These are phyloP conservation scores for Porites divaricata DNA, from an alignment of 92 coral and sea anemone genomes.

Conservation along the genomic window DNA sequence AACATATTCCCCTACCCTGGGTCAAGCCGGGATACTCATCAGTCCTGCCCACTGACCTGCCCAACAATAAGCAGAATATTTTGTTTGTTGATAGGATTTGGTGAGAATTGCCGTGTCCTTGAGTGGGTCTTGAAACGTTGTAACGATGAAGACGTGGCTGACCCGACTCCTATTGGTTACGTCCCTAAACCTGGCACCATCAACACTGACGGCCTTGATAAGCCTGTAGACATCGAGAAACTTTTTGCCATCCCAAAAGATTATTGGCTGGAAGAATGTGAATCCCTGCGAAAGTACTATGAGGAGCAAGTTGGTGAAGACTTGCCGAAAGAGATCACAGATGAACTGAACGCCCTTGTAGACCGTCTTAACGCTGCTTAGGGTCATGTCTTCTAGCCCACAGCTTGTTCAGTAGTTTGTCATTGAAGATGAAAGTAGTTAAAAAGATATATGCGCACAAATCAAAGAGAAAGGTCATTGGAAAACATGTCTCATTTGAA, in stretches of 20 bases:
- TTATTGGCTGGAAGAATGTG: constrained; percentile 78
- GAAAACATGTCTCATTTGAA: too few species aligned
- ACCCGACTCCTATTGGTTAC: constrained; percentile 77
- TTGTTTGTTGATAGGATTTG: constrained; percentile 72
- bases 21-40: too few species aligned
- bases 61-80: not conserved
- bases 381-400: not conserved
- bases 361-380: constrained; percentile 73
- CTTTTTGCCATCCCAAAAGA: constrained; percentile 85
- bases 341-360: constrained; percentile 78
- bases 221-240: constrained; percentile 63
- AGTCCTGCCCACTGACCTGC: too few species aligned
- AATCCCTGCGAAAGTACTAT: constrained; percentile 69
- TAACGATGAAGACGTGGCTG: constrained; percentile 82
- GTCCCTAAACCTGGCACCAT: constrained; percentile 84
- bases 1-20: too few species aligned
- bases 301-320: constrained; percentile 88
- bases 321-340: constrained; percentile 66
- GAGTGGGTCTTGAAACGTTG: constrained; percentile 94
- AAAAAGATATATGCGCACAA: not conserved
- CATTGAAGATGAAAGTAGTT: not conserved
- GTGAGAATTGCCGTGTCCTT: constrained; percentile 94
- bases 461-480: too few species aligned
- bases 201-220: constrained; percentile 77
- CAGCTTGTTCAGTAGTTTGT: not conserved